Conservation (phyloP, 1,140 invertebrate genomes). For the Apis cerana region DNA sequence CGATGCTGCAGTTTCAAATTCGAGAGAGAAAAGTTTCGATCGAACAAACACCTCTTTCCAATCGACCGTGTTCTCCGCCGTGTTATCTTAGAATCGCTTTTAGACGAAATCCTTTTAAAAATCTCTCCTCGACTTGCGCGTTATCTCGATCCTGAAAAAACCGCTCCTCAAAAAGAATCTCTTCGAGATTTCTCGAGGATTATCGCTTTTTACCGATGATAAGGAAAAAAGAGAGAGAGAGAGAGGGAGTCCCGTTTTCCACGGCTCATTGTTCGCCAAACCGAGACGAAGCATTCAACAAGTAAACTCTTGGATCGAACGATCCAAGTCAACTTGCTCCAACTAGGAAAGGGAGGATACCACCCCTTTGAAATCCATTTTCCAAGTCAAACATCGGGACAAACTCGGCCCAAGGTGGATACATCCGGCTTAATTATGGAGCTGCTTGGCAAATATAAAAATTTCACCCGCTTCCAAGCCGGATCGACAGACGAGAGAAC, state of each 20-base stretch:
- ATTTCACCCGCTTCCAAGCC: neutral
- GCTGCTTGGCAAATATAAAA: slow-evolving; percentile 20
- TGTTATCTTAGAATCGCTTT: no score
- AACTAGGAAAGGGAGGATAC: no score
- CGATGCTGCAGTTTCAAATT: neutral
- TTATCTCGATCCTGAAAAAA: no score
- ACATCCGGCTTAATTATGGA: slow-evolving; percentile 5
- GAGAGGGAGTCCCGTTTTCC: neutral
- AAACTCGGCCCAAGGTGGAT: neutral
- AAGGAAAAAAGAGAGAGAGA: neutral
- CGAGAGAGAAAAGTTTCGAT: neutral
- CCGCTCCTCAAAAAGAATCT: no score
- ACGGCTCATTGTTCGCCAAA: neutral
- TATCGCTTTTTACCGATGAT: no score
- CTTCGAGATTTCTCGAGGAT: no score
- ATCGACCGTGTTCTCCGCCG: no score
- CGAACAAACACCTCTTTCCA: no score
- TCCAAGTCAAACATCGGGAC: neutral
- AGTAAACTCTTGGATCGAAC: slow-evolving; percentile 14
- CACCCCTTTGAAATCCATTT: no score
- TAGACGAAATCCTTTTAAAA: no score
- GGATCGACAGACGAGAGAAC: neutral
- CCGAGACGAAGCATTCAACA: neutral
- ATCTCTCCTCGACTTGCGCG: no score
- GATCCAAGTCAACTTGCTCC: neutral